Base-by-base conservation (phyloP, 2,888 invertebrate species). In the Cataglyphis albicans region DNA sequence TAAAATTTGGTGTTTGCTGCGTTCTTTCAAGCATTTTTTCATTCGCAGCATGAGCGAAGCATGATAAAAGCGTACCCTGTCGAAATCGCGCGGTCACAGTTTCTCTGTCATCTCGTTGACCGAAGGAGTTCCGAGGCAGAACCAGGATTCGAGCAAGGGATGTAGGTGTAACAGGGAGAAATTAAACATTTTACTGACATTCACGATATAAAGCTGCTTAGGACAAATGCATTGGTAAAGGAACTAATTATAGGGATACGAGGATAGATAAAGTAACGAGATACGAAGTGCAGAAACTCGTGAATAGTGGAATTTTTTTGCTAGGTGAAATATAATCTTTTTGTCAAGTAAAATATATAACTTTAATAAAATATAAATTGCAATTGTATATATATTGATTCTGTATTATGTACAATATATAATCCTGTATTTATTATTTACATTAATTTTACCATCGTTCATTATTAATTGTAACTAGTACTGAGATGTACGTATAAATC, bases 181-280 rank as follows among this genome's bases (percentile, higher is more conserved):
- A 75, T 78, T 78, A 83, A 78, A 84, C 88, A 88, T 86, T 87
- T 83, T 83, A 87, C 80, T 74, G 89, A 85, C 89, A 88, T 88
- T 89, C 86, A 87, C 84, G 84, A 85, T 84, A 75, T 81, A 83
- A 89, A 89, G 89, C 88, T 86, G 78, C 74, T 75, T 70, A 86
- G 82, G 85, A 74, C 82, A 29, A 63, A 81, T 81, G 84, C 83
- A 72, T 85, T 70, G 68, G 68, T 70, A 48, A 78, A 83, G 57
- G 76, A 48, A 83, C 21, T 59, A 41, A 78, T 76, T 57, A 41
- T 21, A 12, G 57, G 10, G 21, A 65, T 21, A 44, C 63, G 21
- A 41, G 67, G 55, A 41, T 3, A 61, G 68, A 41, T 55, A 10
- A 67, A 38, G 25, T 38, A 25, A 63, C 18, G 38, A 29, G 57